A percentile compares a stretch with the other conserved stretches of the same genome.
Evolutionary conservation across 2,113 vertebrate genomes (phyloP).

Genomic region (Guaruba guarouba): DNA sequence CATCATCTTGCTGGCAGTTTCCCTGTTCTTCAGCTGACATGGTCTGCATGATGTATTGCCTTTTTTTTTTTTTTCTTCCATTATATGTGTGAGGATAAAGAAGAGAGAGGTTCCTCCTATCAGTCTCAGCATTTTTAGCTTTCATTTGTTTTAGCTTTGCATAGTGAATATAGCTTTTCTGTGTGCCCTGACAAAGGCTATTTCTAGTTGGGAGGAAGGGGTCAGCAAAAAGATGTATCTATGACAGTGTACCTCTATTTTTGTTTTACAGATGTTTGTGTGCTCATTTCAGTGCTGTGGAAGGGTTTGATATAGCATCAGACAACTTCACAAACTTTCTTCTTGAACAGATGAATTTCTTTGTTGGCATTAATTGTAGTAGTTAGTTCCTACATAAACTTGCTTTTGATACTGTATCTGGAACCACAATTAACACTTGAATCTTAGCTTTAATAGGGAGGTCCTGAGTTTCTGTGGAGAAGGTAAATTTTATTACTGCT

Average conservation of each 20-base stretch:
- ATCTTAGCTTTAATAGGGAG: not conserved
- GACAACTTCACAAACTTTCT: not conserved
- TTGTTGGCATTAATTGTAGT: not conserved
- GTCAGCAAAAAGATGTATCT: not conserved
- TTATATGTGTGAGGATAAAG: not conserved
- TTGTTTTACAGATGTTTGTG: not conserved
- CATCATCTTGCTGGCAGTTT: not conserved
- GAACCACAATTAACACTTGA: not conserved
- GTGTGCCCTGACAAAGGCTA: not conserved
- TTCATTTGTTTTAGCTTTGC: not conserved
- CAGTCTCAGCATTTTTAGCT: not conserved
- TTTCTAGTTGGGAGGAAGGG: not conserved
- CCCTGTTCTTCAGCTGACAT: not conserved
- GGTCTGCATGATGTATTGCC: fast-evolving
- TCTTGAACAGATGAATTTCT: not conserved
- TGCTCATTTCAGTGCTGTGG: not conserved
- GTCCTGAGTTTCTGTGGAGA: not conserved
- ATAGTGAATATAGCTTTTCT: not conserved
- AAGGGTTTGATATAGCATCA: not conserved
- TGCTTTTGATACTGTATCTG: not conserved
- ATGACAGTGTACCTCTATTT: not conserved
- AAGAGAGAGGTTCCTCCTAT: not conserved
- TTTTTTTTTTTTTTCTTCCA: not conserved
- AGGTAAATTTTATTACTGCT: not conserved
- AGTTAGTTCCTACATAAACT: not conserved